Evolutionary conservation across 2,113 vertebrate species (phyloP).

Genomic region (Thomomys bottae): DNA sequence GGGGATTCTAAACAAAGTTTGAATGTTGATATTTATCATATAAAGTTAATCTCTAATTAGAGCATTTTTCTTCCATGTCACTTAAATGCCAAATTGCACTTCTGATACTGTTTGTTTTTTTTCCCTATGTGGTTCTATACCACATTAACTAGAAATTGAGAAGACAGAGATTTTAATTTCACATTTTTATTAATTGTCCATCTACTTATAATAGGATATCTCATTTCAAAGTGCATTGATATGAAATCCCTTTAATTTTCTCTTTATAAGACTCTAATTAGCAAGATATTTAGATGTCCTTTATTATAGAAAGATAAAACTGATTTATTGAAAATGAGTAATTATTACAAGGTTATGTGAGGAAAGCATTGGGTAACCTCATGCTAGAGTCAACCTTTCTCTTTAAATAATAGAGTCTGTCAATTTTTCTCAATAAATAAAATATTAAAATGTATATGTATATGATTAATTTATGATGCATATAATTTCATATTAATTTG

Average conservation of each 20-base stretch:
- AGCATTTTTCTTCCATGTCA: background rate
- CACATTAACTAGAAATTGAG: background rate
- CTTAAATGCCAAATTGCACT: background rate
- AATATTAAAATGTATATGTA: no score
- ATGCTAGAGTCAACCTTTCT: background rate
- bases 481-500: background rate
- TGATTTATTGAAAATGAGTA: slow-evolving; percentile 2
- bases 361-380: background rate
- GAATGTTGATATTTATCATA: background rate
- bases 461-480: background rate
- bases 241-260: slow-evolving; percentile 26
- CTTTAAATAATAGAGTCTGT: background rate
- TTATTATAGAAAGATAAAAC: slow-evolving; percentile 14
- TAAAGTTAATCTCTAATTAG: background rate
- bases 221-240: background rate
- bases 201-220: background rate
- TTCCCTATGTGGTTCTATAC: background rate
- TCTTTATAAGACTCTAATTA: background rate
- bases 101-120: background rate
- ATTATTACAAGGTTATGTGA: background rate
- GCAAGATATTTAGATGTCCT: background rate
- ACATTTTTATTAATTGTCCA: background rate
- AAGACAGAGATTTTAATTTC: background rate
- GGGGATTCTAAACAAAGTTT: slow-evolving; percentile 18
- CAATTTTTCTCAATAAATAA: background rate